Evolutionary conservation across 2,113 vertebrate genomes (phyloP).

Genomic region (Albula goreensis): DNA sequence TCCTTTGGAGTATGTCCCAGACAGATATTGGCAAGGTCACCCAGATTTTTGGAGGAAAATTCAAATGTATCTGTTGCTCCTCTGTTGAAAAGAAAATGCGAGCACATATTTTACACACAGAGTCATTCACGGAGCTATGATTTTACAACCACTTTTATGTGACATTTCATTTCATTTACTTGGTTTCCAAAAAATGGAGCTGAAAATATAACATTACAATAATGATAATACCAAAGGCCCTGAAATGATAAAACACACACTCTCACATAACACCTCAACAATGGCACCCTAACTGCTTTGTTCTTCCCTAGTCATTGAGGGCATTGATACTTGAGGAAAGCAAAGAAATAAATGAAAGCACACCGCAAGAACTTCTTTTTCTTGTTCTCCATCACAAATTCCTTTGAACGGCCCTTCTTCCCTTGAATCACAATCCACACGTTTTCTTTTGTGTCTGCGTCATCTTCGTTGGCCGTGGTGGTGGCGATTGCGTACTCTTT

Average conservation of each 20-base stretch:
- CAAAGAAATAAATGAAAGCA: conserved; percentile 32
- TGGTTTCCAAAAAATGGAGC: neutral
- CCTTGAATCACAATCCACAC: conserved; percentile 91
- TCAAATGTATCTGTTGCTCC: conserved; percentile 82
- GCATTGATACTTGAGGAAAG: neutral
- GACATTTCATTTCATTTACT: neutral
- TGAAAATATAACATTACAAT: neutral
- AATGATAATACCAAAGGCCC: neutral
- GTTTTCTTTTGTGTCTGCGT: conserved; percentile 90
- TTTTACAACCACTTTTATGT: neutral
- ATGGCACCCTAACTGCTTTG: neutral
- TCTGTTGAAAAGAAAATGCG: conserved; percentile 68
- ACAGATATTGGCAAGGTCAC: conserved; percentile 87
- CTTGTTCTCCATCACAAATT: conserved; percentile 92
- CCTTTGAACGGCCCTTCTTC: conserved; percentile 86
- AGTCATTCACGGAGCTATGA: neutral
- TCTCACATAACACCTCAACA: neutral
- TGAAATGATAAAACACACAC: neutral
- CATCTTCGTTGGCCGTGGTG: conserved; percentile 78
- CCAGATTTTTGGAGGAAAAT: conserved; percentile 88
- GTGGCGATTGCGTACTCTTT: conserved; percentile 90
- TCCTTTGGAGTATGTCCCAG: conserved; percentile 91
- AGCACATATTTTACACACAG: neutral
- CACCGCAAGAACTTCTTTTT: conserved; percentile 89
- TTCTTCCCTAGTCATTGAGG: neutral